Evolutionary conservation across 2,113 vertebrate species (phyloP).

Genomic region (Otus sunia): DNA sequence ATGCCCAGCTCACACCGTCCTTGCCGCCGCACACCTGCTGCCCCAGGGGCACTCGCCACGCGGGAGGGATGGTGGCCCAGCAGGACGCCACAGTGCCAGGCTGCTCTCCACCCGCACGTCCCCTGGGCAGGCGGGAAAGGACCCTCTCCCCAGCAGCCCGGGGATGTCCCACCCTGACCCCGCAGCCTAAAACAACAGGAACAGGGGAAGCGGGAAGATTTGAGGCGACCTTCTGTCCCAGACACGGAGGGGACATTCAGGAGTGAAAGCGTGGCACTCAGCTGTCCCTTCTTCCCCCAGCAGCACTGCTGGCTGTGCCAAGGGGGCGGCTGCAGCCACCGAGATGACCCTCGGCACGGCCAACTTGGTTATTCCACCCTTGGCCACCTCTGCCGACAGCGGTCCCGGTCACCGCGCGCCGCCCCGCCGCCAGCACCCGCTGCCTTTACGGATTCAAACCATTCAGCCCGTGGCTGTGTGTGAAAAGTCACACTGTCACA

Average conservation of each 20-base stretch:
- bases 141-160: neutral
- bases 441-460: neutral
- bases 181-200: neutral
- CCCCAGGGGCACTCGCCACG: neutral
- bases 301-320: neutral
- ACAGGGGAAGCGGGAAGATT: neutral
- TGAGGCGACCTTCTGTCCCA: neutral
- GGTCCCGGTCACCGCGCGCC: accelerated
- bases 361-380: accelerated
- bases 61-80: neutral
- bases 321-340: neutral
- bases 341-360: neutral
- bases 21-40: neutral
- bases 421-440: neutral
- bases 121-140: neutral
- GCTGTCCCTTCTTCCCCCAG: neutral
- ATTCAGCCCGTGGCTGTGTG: neutral
- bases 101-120: neutral
- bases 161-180: neutral
- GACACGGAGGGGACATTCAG: accelerated
- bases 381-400: accelerated
- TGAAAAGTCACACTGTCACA: too few species aligned
- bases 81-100: too few species aligned
- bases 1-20: neutral
- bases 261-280: accelerated